Percentiles rank a stretch among this genome's conserved stretches.
phyloP scores from a whole-genome alignment of 2,797 vertebrate genomes.

The Borostomias antarcticus region DNA sequence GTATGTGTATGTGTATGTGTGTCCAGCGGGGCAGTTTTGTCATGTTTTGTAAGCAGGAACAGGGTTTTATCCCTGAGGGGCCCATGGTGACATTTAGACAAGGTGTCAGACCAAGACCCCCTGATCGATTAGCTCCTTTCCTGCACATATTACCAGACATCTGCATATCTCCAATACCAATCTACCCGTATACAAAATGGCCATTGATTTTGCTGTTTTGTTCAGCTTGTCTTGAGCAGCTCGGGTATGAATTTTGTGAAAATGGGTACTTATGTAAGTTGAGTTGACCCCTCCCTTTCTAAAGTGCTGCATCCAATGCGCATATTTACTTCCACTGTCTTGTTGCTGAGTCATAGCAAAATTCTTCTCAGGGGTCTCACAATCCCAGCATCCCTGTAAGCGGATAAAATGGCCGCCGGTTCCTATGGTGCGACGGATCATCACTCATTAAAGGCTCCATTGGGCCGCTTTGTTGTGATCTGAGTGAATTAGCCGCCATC shows the following conservation, averaged over 20 bases:
- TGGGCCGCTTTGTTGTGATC: constrained; percentile 53
- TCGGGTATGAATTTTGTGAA: no score
- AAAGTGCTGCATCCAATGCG: no score
- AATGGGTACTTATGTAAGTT: no score
- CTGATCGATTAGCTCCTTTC: constrained; percentile 52
- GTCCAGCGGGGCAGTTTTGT: constrained; percentile 17
- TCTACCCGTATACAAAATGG: background rate
- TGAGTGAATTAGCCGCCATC: constrained; percentile 56
- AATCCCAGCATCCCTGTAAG: constrained; percentile 40
- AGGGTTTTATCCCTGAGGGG: constrained; percentile 43
- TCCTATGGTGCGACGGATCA: constrained; percentile 39
- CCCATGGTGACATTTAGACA: constrained; percentile 63
- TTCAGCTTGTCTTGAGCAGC: no score
- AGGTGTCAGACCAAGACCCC: constrained; percentile 36
- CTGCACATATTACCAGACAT: constrained; percentile 52
- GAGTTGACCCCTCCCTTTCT: no score
- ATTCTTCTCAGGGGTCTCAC: background rate
- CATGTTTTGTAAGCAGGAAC: constrained; percentile 44
- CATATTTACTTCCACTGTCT: no score
- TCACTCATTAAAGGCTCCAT: constrained; percentile 58
- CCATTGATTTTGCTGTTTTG: no score
- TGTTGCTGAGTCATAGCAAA: constrained; percentile 15
- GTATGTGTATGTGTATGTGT: constrained; percentile 23
- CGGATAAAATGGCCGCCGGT: constrained; percentile 54
- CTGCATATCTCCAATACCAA: no score